Evolutionary conservation across 2,888 invertebrate genomes (phyloP), one percentile per base, ranked within the genome.

Genomic region (Nomada goodeniana): DNA sequence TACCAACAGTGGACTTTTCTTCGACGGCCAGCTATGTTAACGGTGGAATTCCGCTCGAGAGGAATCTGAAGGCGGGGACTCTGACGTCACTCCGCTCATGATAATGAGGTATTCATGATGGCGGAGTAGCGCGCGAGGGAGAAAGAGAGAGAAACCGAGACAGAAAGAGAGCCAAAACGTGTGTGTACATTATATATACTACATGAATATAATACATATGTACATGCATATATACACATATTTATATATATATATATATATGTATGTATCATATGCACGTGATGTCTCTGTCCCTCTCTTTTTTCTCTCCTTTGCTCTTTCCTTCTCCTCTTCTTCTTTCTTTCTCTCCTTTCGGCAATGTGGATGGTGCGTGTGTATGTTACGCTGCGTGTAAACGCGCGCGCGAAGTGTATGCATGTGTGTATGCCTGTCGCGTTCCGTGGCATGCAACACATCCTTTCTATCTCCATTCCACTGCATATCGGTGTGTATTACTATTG

Each of bases 91-190:
- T 93, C 91, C 93, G 93, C 93, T 95, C 96, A 95, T 96, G 96
- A 96, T 96, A 96, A 96, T 96, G 96, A 96, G 96, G 96, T 96
- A 96, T 96, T 96, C 96, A 96, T 96, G 96, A 96, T 96, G 96
- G 96, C 96, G 96, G 96, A 96, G 95, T 96, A 96, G 96, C 96
- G 88, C 83, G 89, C 87, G 88, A 67, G 63, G 64, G 50, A 18
- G 59, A 68, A 59, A 63, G 13, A 61, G 72, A 53, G 52, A 42
- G 53, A 59, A 36, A 23, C 13, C 26, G 26, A 61, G 64, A 52
- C 26, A 44, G 52, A 74, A 64, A 74, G 55, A 55, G 57, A 60
- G 71, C 53, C 53, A 68, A 29, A 36, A n/a, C 29, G 44, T 69
- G 44, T 61, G 53, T 61, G 44, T 23, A 47, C 29, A 67, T 50